These are phyloP conservation scores for Hestina assimilis DNA, from an alignment of 1,140 invertebrate species.

Conservation along the genomic window DNA sequence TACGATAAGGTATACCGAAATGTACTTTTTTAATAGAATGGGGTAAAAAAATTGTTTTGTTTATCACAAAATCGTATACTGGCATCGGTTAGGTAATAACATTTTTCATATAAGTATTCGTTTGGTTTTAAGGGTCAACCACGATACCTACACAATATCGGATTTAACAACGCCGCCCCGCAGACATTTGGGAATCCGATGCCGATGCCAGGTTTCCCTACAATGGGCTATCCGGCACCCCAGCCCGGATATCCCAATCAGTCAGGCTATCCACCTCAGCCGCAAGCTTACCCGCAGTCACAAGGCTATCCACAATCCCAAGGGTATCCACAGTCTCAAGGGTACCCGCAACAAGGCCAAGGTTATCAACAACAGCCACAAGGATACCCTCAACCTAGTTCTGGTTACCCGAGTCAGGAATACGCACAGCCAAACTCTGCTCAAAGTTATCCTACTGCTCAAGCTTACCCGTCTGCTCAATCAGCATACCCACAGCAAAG, in stretches of 20 bases:
- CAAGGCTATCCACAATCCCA: constrained; percentile 34
- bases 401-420: constrained; percentile 42
- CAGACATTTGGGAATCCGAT: constrained; percentile 75
- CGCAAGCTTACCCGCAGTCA: constrained; percentile 30
- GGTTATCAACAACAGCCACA: constrained; percentile 35
- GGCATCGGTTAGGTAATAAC: background rate
- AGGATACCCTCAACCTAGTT: constrained; percentile 34
- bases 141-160: constrained; percentile 74
- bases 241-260: constrained; percentile 40
- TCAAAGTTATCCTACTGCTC: constrained; percentile 42
- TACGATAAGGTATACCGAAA: constrained; percentile 15
- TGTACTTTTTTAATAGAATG: background rate
- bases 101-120: constrained; percentile 19
- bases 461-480: constrained; percentile 38
- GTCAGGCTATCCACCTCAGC: constrained; percentile 33
- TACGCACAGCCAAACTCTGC: constrained; percentile 42
- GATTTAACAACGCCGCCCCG: constrained; percentile 71
- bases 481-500: background rate
- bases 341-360: constrained; percentile 27
- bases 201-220: constrained; percentile 69
- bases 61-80: constrained; percentile 49
- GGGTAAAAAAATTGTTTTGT: constrained; percentile 42
- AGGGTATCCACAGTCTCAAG: constrained; percentile 32
- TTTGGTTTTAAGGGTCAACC: constrained; percentile 75
- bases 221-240: constrained; percentile 59